Evolutionary conservation across 2,797 vertebrate genomes (phyloP), one percentile per base, ranked within the genome.

Genomic region (Pipistrellus pipistrellus): DNA sequence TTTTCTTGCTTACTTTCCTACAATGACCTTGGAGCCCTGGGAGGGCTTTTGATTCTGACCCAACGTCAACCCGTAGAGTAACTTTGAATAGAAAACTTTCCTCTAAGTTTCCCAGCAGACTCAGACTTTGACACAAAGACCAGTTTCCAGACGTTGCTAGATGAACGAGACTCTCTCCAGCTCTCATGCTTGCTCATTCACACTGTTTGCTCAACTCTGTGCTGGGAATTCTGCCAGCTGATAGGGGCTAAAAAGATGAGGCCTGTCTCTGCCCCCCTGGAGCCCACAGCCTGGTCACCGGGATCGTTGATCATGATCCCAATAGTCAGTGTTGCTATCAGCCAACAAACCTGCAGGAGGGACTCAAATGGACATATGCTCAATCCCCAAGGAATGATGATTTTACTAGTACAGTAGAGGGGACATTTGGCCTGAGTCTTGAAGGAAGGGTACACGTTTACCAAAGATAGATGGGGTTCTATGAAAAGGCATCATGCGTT

Each of bases 251-350:
- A 57, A 57, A 71, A 59, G 13, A 59, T 5, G 9, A 87, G 27
- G 6, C 18, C 53, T 11, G 38, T 38, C 3, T 4, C 17, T 27
- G 23, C 21, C 64, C 13, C n/a, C 27, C 12, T 6, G 27, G 32
- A 59, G 25, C 14, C 72, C 18, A 14, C 3, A 44, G 59, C 9
- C 46, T 68, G 30, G n/a, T 73, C 20, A 64, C 1, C 2, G 3
- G 3, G 8, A 66, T 25, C 6, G 4, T 13, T 0, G 0, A 0
- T 13, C 0, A 0, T 21, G 62, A 18, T 75, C 71, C 59, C 21
- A n/a, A 15, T 0, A 21, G 6, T 23, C 71, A 38, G 27, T 6
- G 6, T 41, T 68, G 9, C 53, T 32, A 62, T 1, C 48, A 23
- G 48, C 44, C 3, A 76, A 62, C 38, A 94, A 53, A 23, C 4